Base-by-base conservation (phyloP, 1,140 invertebrate species). In the Hylyphantes graminicola region DNA sequence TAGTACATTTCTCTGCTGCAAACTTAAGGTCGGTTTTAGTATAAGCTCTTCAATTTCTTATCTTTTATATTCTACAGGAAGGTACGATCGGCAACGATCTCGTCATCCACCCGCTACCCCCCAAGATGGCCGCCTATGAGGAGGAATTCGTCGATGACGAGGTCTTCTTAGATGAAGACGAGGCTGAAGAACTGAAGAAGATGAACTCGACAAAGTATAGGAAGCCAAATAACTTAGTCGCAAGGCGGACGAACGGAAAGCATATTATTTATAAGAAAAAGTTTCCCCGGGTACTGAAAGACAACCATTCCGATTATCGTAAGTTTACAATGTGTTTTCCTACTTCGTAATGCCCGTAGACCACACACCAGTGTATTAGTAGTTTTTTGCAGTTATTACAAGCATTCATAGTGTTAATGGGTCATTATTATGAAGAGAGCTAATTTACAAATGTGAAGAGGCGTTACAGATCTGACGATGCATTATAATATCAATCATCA, bases 71-170 rank as follows among this genome's bases (percentile, higher is more conserved):
- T 74, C 21, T 17, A 80, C 90, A 97, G 96, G 95, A 97, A 91
- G 96, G 96, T 86, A 96, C 95, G 83, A 96, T 97, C 86, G 96
- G 96, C 79, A 93, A 95, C 88, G 94, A 96, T 88, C 89, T 96
- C 87, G 94, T 97, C 77, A 96, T 97, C 87, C 93, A 94, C 88
- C 95, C 96, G 79, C 91, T 96, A 77, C 95, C 96, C 51, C 90
- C 72, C 48, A 93, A 81, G 91, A 92, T 64, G 7, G 57, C 17
- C 48, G 82, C 87, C n/a, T 55, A 79, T n/a, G 85, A 87, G 12
- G 82, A 86, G 90, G 91, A 59, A 90, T 91, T 87, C 17, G 92
- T 93, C 85, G 94, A 95, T 87, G 94, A 96, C 87, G 94, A 95
- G 90, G 92, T 94, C 91, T 93, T 93, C 90, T 89, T 93, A 87